Evolutionary conservation across 2,113 vertebrate species (phyloP), one percentile per base, ranked within the genome.

Genomic region (Cochlearius cochlearius): DNA sequence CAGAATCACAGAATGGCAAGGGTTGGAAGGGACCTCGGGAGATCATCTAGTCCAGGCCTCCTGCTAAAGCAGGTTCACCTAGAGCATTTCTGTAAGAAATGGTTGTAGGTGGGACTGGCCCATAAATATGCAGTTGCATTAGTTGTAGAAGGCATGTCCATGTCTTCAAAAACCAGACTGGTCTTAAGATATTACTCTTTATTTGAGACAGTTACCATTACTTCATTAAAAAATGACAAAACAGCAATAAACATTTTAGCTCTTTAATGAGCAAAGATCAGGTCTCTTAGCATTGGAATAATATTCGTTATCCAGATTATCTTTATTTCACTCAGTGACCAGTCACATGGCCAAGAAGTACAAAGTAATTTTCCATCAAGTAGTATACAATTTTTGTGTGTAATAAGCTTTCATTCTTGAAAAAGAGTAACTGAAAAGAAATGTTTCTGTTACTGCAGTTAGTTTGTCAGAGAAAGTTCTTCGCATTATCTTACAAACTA

Each of bases 371-470:
- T 97, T 97, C 98, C 98, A 98, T 98, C 98, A 98, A 98, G 98
- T 98, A 98, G 98, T 98, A 98, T 98, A 98, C 98, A 98, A 98
- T 98, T 97, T 96, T 97, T 98, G 94, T 98, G 98, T 98, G 98
- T 98, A 98, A 98, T 98, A 98, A 98, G 98, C 98, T 98, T 98
- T 98, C 98, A 97, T 98, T 98, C 98, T 98, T 98, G 98, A 98
- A 98, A 98, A 98, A 98, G 98, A 98, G 98, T 98, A 98, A 98
- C 98, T 98, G 98, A 98, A 98, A 98, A 98, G 98, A 98, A 98
- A 98, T 96, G 97, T 98, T 98, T 98, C 98, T 98, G 98, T 98
- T 98, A 98, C 98, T 98, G 98, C 98, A 98, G 98, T 98, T 98
- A 98, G 98, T 98, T 98, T 98, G 98, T 98, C 98, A 98, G 98